phyloP scores from a whole-genome alignment of 2,113 vertebrate genomes.

The Ia io region DNA sequence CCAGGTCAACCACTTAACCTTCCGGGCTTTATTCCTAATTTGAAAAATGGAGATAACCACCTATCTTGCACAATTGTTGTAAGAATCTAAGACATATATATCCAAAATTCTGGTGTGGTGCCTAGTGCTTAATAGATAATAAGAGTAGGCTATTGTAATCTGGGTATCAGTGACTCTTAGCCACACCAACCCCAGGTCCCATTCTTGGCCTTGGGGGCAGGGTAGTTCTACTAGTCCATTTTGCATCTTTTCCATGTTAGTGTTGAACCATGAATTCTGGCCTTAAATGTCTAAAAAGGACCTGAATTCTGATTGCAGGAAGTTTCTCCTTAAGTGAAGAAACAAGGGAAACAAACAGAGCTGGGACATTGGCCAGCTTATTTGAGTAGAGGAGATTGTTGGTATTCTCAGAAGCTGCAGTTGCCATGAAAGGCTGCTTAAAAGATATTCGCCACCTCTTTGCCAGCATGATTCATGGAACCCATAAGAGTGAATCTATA shows the following conservation, averaged over 20 bases:
- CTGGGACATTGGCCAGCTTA: neutral
- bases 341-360: neutral
- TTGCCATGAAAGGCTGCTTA: neutral
- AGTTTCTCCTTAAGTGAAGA: neutral
- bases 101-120: neutral
- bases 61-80: neutral
- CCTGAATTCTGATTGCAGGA: neutral
- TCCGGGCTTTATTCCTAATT: neutral
- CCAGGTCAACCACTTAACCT: neutral
- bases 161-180: neutral
- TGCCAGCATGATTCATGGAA: neutral
- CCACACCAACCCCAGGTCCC: neutral
- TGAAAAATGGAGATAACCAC: neutral
- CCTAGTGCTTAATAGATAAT: neutral
- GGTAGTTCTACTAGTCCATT: neutral
- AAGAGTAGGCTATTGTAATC: neutral
- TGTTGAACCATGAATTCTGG: neutral
- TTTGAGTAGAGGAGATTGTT: neutral
- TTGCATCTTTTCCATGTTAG: neutral
- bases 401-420: neutral
- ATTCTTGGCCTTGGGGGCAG: neutral
- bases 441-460: neutral
- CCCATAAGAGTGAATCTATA: neutral
- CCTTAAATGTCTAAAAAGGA: neutral
- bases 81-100: neutral